Base-by-base conservation (phyloP, 53 echinoderm and acorn worm species). In the Echinarachnius parma region DNA sequence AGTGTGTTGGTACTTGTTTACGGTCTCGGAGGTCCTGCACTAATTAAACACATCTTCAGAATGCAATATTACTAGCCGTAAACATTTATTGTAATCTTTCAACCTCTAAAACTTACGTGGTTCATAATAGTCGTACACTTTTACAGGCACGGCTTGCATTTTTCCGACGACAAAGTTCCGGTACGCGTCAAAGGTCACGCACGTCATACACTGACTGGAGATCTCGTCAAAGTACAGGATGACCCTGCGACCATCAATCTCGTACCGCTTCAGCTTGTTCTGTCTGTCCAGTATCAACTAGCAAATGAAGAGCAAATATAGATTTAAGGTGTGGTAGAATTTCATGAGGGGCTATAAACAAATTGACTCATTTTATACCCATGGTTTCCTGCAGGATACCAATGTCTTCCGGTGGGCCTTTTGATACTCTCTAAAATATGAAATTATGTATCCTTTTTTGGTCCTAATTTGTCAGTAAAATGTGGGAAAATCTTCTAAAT, bases 211-310 rank as follows among this genome's bases (percentile, higher is more conserved):
- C 82, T 98, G 90, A 36, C 98, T 98, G 9, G 88, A 83, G 9
- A 98, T 98, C 63, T 98, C 98, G 54, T 98, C 91, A 88, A 91
- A 98, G 77, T 98, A 98, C 53, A 98, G 78, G 75, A 98, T 85
- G 54, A 98, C 98, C 24, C 83, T 82, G 9, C 91, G 79, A 29
- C 91, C 90, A 14, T 98, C 83, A 2, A 98, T 65, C 81, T 98
- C 98, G 33, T 91, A 98, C 3, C 91, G 84, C 75, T 91, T 98
- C 21, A 98, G 85, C 37, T 85, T 88, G 70, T 86, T 75, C 48
- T 90, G 77, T 32, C 83, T 81, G 77, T 85, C 85, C 18, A 87
- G 45, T 14, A 91, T 80, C 76, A 94, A 61, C 95, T 90, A 59
- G 13, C 44, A 65, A 47, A 21, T 32, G 39, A 13, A n/a, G n/a